Percentiles rank a stretch among this genome's conserved stretches.
Evolutionary conservation across 2,888 invertebrate species (phyloP).

Genomic region (Cryptops parisi): DNA sequence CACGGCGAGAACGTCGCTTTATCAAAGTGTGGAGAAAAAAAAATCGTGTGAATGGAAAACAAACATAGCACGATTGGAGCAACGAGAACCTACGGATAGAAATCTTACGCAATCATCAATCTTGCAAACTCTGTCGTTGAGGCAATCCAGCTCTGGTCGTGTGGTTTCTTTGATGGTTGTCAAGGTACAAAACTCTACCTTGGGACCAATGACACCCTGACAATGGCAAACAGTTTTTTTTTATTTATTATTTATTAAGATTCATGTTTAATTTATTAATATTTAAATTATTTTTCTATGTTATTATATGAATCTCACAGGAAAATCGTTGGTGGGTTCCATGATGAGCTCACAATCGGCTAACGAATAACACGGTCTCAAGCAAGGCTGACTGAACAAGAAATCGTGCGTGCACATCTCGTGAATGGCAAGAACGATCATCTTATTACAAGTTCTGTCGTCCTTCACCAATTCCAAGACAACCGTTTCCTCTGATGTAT

Average conservation of each 20-base stretch:
- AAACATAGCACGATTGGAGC: neutral
- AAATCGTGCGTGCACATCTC: slow-evolving; percentile 11
- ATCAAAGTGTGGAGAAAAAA: too few relatives aligned
- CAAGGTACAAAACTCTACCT: slow-evolving; percentile 12
- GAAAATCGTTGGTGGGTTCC: slow-evolving; percentile 13
- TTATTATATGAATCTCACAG: too few relatives aligned
- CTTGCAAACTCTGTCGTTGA: slow-evolving; percentile 8
- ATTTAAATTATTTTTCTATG: too few relatives aligned
- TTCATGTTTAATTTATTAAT: neutral
- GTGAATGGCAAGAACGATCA: slow-evolving; percentile 11
- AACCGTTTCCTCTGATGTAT: slow-evolving; percentile 7
- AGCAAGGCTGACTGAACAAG: slow-evolving; percentile 3
- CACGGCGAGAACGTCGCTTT: too few relatives aligned
- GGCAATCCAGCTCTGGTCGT: slow-evolving; percentile 8
- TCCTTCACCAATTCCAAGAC: slow-evolving; percentile 10
- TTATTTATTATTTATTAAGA: neutral
- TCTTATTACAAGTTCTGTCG: slow-evolving; percentile 7
- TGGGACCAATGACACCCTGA: slow-evolving; percentile 11
- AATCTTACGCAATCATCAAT: slow-evolving; percentile 11
- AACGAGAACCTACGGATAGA: too few relatives aligned
- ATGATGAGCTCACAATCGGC: slow-evolving; percentile 4
- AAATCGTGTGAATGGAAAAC: too few relatives aligned
- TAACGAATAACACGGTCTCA: slow-evolving; percentile 6
- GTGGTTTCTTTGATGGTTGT: slow-evolving; percentile 10
- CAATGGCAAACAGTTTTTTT: neutral